Base-by-base conservation (phyloP, 2,888 invertebrate species). In the Acronicta leporina region DNA sequence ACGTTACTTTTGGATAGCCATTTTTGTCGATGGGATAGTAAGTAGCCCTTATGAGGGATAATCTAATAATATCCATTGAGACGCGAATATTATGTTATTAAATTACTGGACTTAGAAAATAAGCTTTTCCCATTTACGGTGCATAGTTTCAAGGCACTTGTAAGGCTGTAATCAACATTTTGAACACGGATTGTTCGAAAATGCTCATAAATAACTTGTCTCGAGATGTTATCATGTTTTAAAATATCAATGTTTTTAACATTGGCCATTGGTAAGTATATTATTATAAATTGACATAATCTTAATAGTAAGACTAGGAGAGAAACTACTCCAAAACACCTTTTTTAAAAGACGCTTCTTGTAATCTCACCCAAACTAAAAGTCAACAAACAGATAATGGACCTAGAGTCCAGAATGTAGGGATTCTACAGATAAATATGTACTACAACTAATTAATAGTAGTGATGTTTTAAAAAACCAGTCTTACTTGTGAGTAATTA, bases 401-500 rank as follows among this genome's bases (percentile, higher is more conserved):
- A 8, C 7, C 1, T 30, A 8, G 8, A 27, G 5, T 9, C 30
- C 35, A 41, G 15, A 30, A 35, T 15, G 14, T 11, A 46, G 7
- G 1, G 13, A 47, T 25, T 42, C 25, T 52, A 43, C 27, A 57
- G 38, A 47, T 54, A 14, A 51, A 49, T 44, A 47, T 46, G 15
- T 46, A 33, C 27, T 13, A 63, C 30, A 62, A 41, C 38, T 68
- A 70, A 53, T 42, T 48, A 54, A 50, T 53, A 57, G 43, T 57
- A 61, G 75, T 72, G 72, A 72, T 72, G 75, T 61, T 53, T 61
- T 53, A 43, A 48, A 56, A 55, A 74, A 63, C 41, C 71, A 75
- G 75, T 75, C 66, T 70, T 69, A 42, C 55, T 73, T 69, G 59
- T 68, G 62, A 68, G 69, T 73, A 61, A 61, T 69, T 20, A n/a